These are phyloP conservation scores for Hyles euphorbiae DNA, from an alignment of 1,140 invertebrate species.

Conservation along the genomic window DNA sequence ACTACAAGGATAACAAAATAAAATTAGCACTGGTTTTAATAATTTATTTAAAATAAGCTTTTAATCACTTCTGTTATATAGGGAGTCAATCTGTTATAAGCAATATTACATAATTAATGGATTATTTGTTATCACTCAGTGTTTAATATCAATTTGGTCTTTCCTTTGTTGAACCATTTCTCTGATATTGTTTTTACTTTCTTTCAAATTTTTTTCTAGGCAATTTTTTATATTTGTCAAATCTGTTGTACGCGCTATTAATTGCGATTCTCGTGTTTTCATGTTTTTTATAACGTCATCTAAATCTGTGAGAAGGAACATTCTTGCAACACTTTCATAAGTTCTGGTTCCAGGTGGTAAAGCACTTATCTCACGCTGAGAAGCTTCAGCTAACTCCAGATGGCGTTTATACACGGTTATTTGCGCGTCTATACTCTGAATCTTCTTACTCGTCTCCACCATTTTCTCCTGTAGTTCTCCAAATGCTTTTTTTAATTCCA, in stretches of 20 bases:
- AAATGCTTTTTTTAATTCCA: slow-evolving; percentile 85
- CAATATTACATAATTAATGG: too few species aligned
- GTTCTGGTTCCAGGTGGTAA: slow-evolving; percentile 80
- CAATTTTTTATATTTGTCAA: slow-evolving; percentile 86
- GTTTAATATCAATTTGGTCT: slow-evolving; percentile 50
- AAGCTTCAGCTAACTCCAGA: slow-evolving; percentile 84
- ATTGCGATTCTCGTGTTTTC: slow-evolving; percentile 76
- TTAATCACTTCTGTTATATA: too few species aligned
- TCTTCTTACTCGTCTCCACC: slow-evolving; percentile 86
- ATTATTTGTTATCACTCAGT: too few species aligned
- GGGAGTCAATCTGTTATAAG: too few species aligned
- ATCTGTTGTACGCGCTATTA: slow-evolving; percentile 83
- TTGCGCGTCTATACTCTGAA: slow-evolving; percentile 87
- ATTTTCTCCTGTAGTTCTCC: slow-evolving; percentile 89
- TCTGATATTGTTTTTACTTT: slow-evolving; percentile 89
- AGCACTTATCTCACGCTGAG: slow-evolving; percentile 77
- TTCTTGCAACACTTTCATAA: slow-evolving; percentile 89
- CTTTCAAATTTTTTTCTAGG: slow-evolving; percentile 86
- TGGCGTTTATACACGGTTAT: slow-evolving; percentile 82
- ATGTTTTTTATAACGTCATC: slow-evolving; percentile 80
- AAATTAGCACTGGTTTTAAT: too few species aligned
- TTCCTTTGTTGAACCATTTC: slow-evolving; percentile 88
- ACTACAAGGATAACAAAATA: too few species aligned
- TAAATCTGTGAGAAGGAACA: slow-evolving; percentile 86
- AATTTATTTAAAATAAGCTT: too few species aligned